Evolutionary conservation across 1,140 invertebrate species (phyloP), one percentile per base, ranked within the genome.

Genomic region (Drosophila parabipectinata): DNA sequence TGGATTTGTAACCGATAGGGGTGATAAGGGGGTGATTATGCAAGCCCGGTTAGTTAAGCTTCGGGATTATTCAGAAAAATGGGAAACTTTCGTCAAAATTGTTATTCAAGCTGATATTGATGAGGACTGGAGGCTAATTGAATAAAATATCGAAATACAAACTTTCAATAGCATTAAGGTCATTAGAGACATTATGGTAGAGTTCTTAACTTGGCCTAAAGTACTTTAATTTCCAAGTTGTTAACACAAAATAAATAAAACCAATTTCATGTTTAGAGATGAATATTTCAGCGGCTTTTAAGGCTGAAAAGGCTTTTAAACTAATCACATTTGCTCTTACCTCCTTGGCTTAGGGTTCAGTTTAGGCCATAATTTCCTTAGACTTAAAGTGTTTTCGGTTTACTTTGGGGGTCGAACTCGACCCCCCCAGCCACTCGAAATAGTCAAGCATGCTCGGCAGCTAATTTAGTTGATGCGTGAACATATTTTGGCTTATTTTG

Each of bases 401-500:
- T 41, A 10, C 68, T 32, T 64, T 26, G 12, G 21, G 30, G 41
- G 39, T 7, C 8, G 8, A n/a, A 14, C 14, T 41, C 15, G 1
- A 4, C 8, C 14, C n/a, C 10, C 28, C 45, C 12, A 6, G n/a
- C 9, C 15, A 15, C 48, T 44, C 8, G 41, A 18, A 18, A 44
- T 26, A 47, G 28, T 12, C 6, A 41, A 34, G 15, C 32, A 32
- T 30, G 12, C 26, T 26, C 37, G 48, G 55, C 60, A 87, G 77
- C 77, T 69, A 87, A 87, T 87, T 87, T 76, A 64, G 69, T 76
- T 88, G 74, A 85, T 85, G 81, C 81, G 82, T 85, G 74, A 85
- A 87, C 75, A 72, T 58, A 79, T 83, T 87, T 87, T 67, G 71
- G 71, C 64, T 53, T 60, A 57, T 77, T 84, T 75, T 37, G 10